These are phyloP conservation scores for Gari tellinella DNA, from an alignment of 2,888 invertebrate species.

Conservation along the genomic window DNA sequence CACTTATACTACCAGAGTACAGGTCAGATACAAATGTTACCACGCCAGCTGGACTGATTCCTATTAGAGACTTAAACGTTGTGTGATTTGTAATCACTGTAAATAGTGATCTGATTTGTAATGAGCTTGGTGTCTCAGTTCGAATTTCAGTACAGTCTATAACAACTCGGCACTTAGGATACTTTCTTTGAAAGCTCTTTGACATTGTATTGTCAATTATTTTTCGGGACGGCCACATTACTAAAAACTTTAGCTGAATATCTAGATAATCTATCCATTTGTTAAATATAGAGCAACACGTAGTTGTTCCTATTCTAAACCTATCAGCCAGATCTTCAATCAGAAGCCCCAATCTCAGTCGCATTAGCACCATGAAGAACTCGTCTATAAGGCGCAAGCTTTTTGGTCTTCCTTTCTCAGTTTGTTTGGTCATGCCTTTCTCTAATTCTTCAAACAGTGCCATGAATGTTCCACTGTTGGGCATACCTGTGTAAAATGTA, in stretches of 20 bases:
- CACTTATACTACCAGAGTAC: conserved; percentile 26
- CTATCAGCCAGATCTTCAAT: conserved; percentile 14
- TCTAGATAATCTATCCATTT: conserved; percentile 14
- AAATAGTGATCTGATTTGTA: conserved; percentile 37
- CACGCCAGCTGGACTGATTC: conserved; percentile 45
- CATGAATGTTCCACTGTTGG: not conserved
- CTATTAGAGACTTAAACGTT: conserved; percentile 44
- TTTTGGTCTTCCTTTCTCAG: conserved; percentile 2
- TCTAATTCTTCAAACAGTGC: not conserved
- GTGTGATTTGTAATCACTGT: conserved; percentile 47
- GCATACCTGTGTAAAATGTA: not conserved
- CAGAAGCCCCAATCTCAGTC: conserved; percentile 12
- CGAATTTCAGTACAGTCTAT: conserved; percentile 57
- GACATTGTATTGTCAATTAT: conserved; percentile 23
- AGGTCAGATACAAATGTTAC: conserved; percentile 38
- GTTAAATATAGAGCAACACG: conserved; percentile 10
- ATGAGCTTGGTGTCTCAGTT: conserved; percentile 34
- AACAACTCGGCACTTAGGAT: conserved; percentile 41
- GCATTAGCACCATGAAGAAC: conserved; percentile 19
- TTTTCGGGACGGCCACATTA: conserved; percentile 14
- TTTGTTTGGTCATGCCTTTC: not conserved
- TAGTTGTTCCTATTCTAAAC: not conserved
- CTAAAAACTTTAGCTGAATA: not conserved
- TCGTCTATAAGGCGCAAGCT: conserved; percentile 10
- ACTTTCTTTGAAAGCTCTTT: conserved; percentile 21